These are phyloP conservation scores for Tarsius wallacei DNA, from an alignment of 2,797 vertebrate genomes.

Conservation along the genomic window DNA sequence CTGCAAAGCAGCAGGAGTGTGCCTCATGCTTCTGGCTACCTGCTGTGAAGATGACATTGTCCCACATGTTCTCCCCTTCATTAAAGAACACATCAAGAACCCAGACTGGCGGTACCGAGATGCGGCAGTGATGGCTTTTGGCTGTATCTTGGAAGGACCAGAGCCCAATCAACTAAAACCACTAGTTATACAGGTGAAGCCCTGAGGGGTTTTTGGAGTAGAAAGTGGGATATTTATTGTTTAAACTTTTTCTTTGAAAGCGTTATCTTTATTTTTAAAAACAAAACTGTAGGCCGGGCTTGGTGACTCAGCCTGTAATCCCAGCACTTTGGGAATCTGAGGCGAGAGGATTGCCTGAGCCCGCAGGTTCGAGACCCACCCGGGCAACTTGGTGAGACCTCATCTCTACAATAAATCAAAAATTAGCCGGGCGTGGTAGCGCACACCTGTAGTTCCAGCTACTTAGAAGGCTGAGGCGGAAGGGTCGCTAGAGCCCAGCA, in stretches of 20 bases:
- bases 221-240: neutral
- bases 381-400: too few species aligned
- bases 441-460: too few species aligned
- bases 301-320: too few species aligned
- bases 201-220: neutral
- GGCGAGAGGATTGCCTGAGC: too few species aligned
- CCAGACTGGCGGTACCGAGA: conserved; percentile 98
- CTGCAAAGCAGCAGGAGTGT: conserved; percentile 98
- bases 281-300: neutral
- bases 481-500: too few species aligned
- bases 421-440: too few species aligned
- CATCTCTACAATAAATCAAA: too few species aligned
- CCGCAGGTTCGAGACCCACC: too few species aligned
- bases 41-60: conserved; percentile 99
- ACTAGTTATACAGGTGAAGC: conserved; percentile 94
- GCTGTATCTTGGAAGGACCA: conserved; percentile 98
- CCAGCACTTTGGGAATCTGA: too few species aligned
- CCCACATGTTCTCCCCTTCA: conserved; percentile 98
- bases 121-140: conserved; percentile 98
- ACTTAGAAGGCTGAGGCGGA: too few species aligned
- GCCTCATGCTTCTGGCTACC: conserved; percentile 98
- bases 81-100: conserved; percentile 98
- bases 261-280: neutral
- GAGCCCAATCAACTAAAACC: conserved; percentile 98
- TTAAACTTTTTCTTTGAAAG: neutral